A percentile compares a stretch with the other conserved stretches of the same genome.
Evolutionary conservation across 2,888 invertebrate genomes (phyloP).

Genomic region (Sphaerophoria taeniata): DNA sequence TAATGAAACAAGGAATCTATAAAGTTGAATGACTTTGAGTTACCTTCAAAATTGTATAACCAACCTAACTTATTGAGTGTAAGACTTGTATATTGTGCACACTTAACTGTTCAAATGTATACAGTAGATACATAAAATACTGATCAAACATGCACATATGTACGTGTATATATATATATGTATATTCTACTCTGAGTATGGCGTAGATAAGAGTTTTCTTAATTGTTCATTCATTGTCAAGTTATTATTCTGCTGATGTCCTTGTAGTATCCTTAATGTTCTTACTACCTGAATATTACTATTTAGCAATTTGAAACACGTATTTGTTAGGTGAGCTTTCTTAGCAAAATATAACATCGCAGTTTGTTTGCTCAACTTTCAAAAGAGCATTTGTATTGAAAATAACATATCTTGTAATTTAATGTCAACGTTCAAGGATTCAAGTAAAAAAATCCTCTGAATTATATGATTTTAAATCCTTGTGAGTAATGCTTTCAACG

Average conservation of each 20-base stretch:
- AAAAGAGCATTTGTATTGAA: conserved; percentile 37
- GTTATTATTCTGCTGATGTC: conserved; percentile 49
- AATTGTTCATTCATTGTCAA: conserved; percentile 32
- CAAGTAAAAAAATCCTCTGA: conserved; percentile 40
- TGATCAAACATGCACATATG: neutral
- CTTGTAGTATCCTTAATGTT: conserved; percentile 26
- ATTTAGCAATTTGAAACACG: conserved; percentile 54
- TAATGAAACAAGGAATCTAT: too few species aligned
- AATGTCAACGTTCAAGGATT: conserved; percentile 42
- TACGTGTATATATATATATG: neutral
- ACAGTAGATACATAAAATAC: too few species aligned
- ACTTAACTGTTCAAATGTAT: too few species aligned
- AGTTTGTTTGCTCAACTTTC: conserved; percentile 37
- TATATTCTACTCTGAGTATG: neutral
- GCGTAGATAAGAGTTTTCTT: conserved; percentile 15
- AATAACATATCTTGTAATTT: conserved; percentile 37
- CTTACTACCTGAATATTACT: conserved; percentile 25
- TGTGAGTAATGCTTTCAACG: conserved; percentile 59
- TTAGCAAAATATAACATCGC: conserved; percentile 35
- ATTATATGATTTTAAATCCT: conserved; percentile 48
- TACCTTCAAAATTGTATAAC: too few species aligned
- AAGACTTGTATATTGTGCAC: too few species aligned
- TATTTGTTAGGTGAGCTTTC: conserved; percentile 21
- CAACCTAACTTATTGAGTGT: too few species aligned
- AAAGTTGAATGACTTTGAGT: too few species aligned